A percentile compares a stretch with the other conserved stretches of the same genome.
These are phyloP conservation scores for Myopa testacea DNA, from an alignment of 2,888 invertebrate genomes.

Conservation along the genomic window DNA sequence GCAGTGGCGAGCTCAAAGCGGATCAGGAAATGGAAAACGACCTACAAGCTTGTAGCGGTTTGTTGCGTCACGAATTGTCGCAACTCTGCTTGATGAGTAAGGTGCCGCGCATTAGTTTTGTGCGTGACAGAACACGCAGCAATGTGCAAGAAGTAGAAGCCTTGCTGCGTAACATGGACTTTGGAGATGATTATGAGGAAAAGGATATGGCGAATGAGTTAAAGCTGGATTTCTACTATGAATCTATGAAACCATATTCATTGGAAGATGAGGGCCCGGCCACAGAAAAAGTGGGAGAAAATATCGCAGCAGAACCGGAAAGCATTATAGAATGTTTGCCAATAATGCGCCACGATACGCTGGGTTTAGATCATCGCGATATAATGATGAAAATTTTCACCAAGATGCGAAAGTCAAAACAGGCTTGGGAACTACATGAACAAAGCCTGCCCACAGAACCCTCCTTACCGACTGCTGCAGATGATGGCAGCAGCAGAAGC, in stretches of 20 bases:
- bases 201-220: constrained; percentile 36
- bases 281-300: constrained; percentile 46
- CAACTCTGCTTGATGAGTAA: constrained; percentile 80
- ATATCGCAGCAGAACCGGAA: constrained; percentile 37
- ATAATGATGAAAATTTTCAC: constrained; percentile 73
- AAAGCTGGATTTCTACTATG: constrained; percentile 33
- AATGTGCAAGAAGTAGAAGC: constrained; percentile 73
- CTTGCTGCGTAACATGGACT: constrained; percentile 74
- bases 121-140: constrained; percentile 75
- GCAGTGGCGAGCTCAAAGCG: constrained; percentile 67
- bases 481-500: neutral
- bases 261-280: constrained; percentile 46
- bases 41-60: constrained; percentile 72
- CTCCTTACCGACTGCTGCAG: neutral
- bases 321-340: constrained; percentile 69
- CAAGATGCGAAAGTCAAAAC: constrained; percentile 70
- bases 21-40: constrained; percentile 70
- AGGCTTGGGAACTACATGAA: constrained; percentile 70
- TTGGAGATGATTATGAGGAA: constrained; percentile 77
- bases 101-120: constrained; percentile 80
- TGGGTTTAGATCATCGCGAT: constrained; percentile 76
- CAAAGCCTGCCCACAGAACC: constrained; percentile 23
- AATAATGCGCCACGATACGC: constrained; percentile 78
- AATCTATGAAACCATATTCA: constrained; percentile 8
- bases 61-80: constrained; percentile 79